A percentile compares a stretch with the other conserved stretches of the same genome.
phyloP scores from a whole-genome alignment of 1,140 invertebrate genomes.

The Odontomachus brunneus region DNA sequence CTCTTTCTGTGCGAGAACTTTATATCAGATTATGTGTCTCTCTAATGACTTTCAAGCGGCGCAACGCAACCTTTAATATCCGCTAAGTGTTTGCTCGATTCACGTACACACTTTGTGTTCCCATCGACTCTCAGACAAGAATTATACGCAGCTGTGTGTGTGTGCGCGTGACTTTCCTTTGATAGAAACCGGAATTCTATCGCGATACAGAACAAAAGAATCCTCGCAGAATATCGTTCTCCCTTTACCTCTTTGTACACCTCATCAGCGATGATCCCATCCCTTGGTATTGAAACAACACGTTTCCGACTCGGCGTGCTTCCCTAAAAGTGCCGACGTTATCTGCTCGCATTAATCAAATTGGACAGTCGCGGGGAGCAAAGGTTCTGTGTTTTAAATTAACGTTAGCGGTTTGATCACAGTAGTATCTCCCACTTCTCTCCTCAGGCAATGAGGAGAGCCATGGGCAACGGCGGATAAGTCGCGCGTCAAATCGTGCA shows the following conservation, averaged over 20 bases:
- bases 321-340: neutral
- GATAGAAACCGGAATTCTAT: no score
- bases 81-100: neutral
- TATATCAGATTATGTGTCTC: neutral
- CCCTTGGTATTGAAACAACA: slow-evolving; percentile 17
- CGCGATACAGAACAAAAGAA: slow-evolving; percentile 4
- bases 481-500: neutral
- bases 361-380: neutral
- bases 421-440: no score
- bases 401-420: neutral
- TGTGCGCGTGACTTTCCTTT: slow-evolving; percentile 1
- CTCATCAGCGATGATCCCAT: no score
- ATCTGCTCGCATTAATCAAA: slow-evolving; percentile 31
- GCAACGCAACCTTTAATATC: neutral
- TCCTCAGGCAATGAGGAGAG: no score
- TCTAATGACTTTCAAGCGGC: slow-evolving; percentile 45
- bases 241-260: no score
- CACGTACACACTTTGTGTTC: neutral
- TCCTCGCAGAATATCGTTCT: neutral
- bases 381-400: slow-evolving; percentile 17
- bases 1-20: no score
- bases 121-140: neutral
- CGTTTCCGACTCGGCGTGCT: neutral
- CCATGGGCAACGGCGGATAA: neutral
- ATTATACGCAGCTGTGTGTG: neutral